These are phyloP conservation scores for Bolborhynchus lineola DNA, from an alignment of 2,113 vertebrate species.

Conservation along the genomic window DNA sequence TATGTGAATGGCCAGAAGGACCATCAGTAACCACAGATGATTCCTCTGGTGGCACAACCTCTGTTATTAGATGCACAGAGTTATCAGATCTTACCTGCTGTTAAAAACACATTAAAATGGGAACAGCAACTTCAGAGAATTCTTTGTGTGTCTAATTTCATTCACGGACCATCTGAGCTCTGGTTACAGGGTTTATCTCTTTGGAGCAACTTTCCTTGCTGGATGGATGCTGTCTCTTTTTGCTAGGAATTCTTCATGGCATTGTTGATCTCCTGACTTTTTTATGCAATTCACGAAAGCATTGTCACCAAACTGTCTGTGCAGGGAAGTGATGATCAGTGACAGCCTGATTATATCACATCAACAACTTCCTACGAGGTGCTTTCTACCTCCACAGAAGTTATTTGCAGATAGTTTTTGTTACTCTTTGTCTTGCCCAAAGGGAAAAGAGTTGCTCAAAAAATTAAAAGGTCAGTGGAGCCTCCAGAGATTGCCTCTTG, in stretches of 20 bases:
- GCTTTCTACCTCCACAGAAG: background rate
- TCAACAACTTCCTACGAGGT: background rate
- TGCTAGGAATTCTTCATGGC: background rate
- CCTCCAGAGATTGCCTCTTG: background rate
- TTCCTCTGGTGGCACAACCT: background rate
- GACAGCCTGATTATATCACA: background rate
- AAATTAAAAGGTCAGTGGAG: background rate
- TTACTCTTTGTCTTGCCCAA: background rate
- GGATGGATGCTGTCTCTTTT: background rate
- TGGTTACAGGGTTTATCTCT: background rate
- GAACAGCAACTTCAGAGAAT: background rate
- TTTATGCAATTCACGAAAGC: background rate
- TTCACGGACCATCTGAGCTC: background rate
- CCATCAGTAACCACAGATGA: accelerated
- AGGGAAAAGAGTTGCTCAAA: background rate
- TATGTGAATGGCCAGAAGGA: background rate
- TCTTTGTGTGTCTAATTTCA: background rate
- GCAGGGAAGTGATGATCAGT: background rate
- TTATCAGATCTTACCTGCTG: background rate
- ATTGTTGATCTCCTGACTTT: background rate
- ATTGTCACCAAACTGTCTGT: background rate
- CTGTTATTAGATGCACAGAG: background rate
- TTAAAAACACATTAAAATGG: background rate
- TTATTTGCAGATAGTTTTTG: background rate
- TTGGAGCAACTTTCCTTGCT: background rate